Evolutionary conservation across 1,140 invertebrate species (phyloP).

Genomic region (Metaphire vulgaris): DNA sequence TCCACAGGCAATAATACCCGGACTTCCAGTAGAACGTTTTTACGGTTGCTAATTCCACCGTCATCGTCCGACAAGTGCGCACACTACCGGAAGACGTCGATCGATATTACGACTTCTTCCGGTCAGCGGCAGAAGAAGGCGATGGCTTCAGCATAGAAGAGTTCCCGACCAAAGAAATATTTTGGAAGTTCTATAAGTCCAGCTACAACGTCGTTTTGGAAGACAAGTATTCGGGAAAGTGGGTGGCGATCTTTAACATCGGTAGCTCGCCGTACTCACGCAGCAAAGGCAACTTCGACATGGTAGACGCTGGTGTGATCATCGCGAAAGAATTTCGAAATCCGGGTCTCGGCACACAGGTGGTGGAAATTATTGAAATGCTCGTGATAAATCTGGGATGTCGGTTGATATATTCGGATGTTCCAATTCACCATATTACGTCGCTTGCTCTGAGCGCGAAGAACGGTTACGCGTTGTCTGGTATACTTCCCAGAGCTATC

Average conservation of each 20-base stretch:
- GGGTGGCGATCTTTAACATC: background rate
- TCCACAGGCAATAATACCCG: no score
- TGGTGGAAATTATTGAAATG: background rate
- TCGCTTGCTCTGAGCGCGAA: background rate
- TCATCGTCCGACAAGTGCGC: no score
- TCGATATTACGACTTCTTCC: background rate
- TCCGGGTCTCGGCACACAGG: background rate
- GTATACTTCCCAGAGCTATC: background rate
- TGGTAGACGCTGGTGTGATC: background rate
- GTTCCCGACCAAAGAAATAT: background rate
- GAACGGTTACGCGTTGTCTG: background rate
- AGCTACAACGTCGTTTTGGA: background rate
- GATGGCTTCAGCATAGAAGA: background rate
- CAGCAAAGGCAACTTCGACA: background rate
- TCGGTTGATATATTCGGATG: background rate
- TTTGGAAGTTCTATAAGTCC: background rate
- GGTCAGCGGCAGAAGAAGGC: background rate
- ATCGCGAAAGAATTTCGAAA: background rate
- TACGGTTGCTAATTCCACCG: no score
- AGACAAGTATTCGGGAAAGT: background rate
- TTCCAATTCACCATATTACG: background rate
- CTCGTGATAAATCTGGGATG: background rate
- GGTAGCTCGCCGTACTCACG: background rate
- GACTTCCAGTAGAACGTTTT: no score
- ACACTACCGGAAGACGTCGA: background rate